These are phyloP conservation scores for Ichneumoninae sp. DNA, from an alignment of 2,888 invertebrate species.

Conservation along the genomic window DNA sequence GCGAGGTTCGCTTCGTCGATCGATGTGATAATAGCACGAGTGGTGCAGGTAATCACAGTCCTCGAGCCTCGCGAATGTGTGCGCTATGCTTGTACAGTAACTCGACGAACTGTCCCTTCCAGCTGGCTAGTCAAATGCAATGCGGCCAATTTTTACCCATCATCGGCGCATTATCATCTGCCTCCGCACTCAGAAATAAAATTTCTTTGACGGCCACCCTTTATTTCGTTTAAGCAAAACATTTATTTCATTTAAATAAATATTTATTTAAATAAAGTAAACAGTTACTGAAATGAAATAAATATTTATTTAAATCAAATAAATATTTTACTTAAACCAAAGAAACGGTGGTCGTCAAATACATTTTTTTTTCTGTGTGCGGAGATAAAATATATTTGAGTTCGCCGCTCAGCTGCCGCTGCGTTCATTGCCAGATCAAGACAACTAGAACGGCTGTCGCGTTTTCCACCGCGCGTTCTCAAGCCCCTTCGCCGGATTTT, in stretches of 20 bases:
- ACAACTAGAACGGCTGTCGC: neutral
- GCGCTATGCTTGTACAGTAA: neutral
- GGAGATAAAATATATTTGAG: neutral
- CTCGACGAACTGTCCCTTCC: neutral
- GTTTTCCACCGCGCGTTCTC: neutral
- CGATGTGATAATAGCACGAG: neutral
- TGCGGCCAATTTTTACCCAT: slow-evolving; percentile 27
- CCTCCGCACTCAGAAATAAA: neutral
- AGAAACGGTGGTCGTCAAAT: too few species aligned
- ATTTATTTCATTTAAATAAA: too few species aligned
- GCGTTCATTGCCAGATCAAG: neutral
- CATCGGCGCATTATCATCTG: neutral
- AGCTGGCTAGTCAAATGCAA: neutral
- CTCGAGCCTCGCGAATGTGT: slow-evolving; percentile 5
- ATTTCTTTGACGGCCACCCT: too few species aligned
- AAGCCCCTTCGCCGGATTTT: neutral
- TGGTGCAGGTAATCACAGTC: slow-evolving; percentile 3
- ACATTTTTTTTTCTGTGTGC: too few species aligned
- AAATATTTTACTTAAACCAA: too few species aligned
- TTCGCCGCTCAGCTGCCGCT: neutral
- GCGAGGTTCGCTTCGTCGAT: slow-evolving; percentile 2
- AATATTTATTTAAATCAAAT: too few species aligned
- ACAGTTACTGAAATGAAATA: too few species aligned
- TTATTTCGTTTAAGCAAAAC: too few species aligned
- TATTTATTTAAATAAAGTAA: too few species aligned